phyloP scores from a whole-genome alignment of 1,140 invertebrate genomes.

The Ditylenchus dipsaci region DNA sequence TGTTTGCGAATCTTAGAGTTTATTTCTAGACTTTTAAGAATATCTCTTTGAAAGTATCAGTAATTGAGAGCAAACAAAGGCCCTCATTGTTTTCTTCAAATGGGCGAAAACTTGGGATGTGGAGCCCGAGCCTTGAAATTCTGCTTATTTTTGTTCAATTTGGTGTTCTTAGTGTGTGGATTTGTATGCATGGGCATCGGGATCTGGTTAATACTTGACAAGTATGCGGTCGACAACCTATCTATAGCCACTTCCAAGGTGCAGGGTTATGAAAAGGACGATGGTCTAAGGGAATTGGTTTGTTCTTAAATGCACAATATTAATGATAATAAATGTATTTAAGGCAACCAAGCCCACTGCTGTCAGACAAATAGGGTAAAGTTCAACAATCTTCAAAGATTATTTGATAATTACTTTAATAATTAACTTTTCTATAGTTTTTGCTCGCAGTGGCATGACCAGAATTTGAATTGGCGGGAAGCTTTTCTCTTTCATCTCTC shows the following conservation, averaged over 20 bases:
- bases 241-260: conserved; percentile 52
- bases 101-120: conserved; percentile 23
- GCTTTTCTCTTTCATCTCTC: too few relatives aligned
- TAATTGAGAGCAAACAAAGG: too few relatives aligned
- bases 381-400: too few relatives aligned
- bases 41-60: too few relatives aligned
- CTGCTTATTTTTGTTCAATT: conserved; percentile 54
- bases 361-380: conserved; percentile 55
- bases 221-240: conserved; percentile 56
- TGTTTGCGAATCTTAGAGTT: too few relatives aligned
- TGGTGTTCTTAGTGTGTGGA: conserved; percentile 56
- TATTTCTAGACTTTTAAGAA: too few relatives aligned
- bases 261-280: conserved; percentile 52
- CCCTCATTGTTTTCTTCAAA: neutral
- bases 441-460: too few relatives aligned
- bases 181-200: conserved; percentile 52
- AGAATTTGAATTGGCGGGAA: too few relatives aligned
- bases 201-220: conserved; percentile 54
- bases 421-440: too few relatives aligned
- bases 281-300: conserved; percentile 52
- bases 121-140: conserved; percentile 51
- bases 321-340: conserved; percentile 21
- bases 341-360: conserved; percentile 54
- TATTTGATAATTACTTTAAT: too few relatives aligned
- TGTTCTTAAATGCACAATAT: neutral